phyloP scores from a whole-genome alignment of 2,797 vertebrate species.

The Cyclopterus lumpus region DNA sequence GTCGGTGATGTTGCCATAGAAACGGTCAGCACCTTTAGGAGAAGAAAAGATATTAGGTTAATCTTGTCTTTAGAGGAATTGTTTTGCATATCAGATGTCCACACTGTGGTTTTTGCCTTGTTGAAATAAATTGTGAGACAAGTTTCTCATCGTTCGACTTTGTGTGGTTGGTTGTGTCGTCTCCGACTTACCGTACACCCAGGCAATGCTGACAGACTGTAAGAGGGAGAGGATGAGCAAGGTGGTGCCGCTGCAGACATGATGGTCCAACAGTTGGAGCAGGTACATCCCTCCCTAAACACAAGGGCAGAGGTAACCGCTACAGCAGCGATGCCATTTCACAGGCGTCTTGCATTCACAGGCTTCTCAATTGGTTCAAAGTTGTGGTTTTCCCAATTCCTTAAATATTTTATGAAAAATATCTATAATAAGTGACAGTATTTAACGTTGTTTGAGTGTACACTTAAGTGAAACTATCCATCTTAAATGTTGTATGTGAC shows the following conservation, averaged over 20 bases:
- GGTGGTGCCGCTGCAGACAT: slow-evolving; percentile 76
- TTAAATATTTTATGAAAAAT: too few species aligned
- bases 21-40: slow-evolving; percentile 86
- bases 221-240: slow-evolving; percentile 70
- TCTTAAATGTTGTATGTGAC: too few species aligned
- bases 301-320: not conserved
- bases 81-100: not conserved
- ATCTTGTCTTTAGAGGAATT: not conserved
- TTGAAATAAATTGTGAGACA: not conserved
- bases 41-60: not conserved
- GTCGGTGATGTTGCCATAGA: slow-evolving; percentile 88
- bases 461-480: too few species aligned
- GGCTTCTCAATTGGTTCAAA: not conserved
- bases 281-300: slow-evolving; percentile 75
- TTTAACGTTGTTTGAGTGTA: not conserved
- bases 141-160: not conserved
- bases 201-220: slow-evolving; percentile 74
- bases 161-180: not conserved
- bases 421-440: not conserved
- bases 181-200: slow-evolving; percentile 71
- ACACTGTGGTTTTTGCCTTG: not conserved
- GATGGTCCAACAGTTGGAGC: slow-evolving; percentile 76
- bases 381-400: not conserved
- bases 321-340: not conserved
- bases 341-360: not conserved